These are phyloP conservation scores for Clarias platycephalus DNA, from an alignment of 2,797 vertebrate genomes.

Conservation along the genomic window DNA sequence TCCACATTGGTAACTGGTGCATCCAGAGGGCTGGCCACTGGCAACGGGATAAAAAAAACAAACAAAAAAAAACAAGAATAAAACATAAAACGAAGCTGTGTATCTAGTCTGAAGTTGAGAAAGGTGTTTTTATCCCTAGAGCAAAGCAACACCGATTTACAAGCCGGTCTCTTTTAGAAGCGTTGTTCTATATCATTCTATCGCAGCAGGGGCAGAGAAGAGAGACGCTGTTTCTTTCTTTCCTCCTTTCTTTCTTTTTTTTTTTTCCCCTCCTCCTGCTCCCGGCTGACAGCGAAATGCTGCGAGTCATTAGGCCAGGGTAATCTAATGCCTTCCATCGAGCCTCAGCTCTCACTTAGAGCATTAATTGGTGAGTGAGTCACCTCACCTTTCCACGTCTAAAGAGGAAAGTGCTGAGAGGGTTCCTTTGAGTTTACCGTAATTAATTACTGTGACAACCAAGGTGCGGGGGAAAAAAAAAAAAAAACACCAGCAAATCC, in stretches of 20 bases:
- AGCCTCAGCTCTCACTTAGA: slow-evolving; percentile 52
- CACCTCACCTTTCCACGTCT: slow-evolving; percentile 57
- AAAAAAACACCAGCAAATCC: slow-evolving; percentile 23
- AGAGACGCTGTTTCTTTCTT: background rate
- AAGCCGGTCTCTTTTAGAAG: background rate
- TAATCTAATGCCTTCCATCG: slow-evolving; percentile 56
- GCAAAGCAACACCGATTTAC: slow-evolving; percentile 10
- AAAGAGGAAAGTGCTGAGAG: slow-evolving; percentile 50
- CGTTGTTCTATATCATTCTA: slow-evolving; percentile 13
- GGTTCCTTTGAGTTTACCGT: slow-evolving; percentile 51
- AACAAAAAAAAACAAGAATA: background rate
- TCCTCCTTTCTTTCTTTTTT: background rate
- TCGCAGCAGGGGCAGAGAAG: slow-evolving; percentile 14
- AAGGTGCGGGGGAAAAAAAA: background rate
- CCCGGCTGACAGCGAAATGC: slow-evolving; percentile 43
- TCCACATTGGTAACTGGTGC: slow-evolving; percentile 20
- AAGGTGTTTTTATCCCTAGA: slow-evolving; percentile 6
- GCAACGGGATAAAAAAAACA: background rate
- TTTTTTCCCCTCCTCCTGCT: slow-evolving; percentile 14
- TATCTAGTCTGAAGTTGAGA: slow-evolving; percentile 28
- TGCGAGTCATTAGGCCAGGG: slow-evolving; percentile 55
- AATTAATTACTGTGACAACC: slow-evolving; percentile 51
- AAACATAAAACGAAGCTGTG: slow-evolving; percentile 18
- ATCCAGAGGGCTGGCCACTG: slow-evolving; percentile 30
- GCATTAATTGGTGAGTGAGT: slow-evolving; percentile 59